Evolutionary conservation across 2,113 vertebrate genomes (phyloP).

Genomic region (Chionodraco myersi): DNA sequence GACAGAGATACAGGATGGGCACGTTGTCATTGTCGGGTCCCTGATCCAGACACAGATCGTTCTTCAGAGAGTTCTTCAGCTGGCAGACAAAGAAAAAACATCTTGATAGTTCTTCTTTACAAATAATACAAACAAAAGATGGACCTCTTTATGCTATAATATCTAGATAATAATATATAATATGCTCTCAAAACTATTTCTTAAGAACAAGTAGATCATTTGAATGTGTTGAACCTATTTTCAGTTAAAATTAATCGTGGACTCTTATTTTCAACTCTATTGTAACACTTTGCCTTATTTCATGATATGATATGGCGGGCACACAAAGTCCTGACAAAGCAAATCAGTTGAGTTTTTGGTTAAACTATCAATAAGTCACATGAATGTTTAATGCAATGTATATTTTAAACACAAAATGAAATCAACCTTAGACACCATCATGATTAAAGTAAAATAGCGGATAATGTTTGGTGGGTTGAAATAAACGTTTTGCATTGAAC

Average conservation of each 20-base stretch:
- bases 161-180: no score
- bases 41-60: constrained; percentile 96
- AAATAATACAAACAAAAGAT: not conserved
- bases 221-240: not conserved
- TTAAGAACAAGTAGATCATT: not conserved
- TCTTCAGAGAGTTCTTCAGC: constrained; percentile 97
- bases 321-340: not conserved
- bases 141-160: not conserved
- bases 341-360: not conserved
- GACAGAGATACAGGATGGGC: constrained; percentile 97
- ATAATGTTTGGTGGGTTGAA: no score
- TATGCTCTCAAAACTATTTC: not conserved
- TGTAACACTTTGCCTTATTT: not conserved
- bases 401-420: no score
- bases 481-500: no score
- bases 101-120: not conserved
- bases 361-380: not conserved
- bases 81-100: constrained; percentile 68
- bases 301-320: not conserved
- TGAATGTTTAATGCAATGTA: no score
- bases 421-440: no score
- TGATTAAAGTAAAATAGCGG: no score
- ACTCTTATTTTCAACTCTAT: no score
- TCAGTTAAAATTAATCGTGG: not conserved
- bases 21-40: constrained; percentile 96